Percentiles rank a stretch among this genome's conserved stretches.
phyloP scores from a whole-genome alignment of 2,888 invertebrate genomes.

The Archips crataeganus region DNA sequence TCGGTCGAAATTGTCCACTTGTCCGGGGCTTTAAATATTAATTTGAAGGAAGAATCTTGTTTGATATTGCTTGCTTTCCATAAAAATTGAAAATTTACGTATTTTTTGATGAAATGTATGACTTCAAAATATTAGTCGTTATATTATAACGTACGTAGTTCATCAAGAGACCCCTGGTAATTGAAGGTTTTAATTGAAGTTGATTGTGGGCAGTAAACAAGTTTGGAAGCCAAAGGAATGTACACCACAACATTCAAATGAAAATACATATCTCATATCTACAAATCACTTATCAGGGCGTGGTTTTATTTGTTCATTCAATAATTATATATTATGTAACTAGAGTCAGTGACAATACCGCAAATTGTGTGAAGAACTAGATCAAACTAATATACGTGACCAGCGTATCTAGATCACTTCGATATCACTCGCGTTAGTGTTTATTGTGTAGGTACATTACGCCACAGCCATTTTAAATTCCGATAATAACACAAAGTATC shows the following conservation, averaged over 20 bases:
- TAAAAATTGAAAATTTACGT: too few species aligned
- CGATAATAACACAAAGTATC: not conserved
- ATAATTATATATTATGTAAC: slow-evolving; percentile 12
- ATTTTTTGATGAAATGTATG: too few species aligned
- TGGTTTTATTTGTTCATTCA: slow-evolving; percentile 8
- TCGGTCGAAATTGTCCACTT: too few species aligned
- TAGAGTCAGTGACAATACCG: slow-evolving; percentile 6
- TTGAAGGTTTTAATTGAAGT: not conserved
- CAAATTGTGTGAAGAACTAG: slow-evolving; percentile 22
- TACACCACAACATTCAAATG: not conserved
- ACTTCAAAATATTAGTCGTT: not conserved
- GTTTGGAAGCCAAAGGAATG: not conserved
- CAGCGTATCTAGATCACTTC: slow-evolving; percentile 11
- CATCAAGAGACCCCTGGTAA: not conserved
- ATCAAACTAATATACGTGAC: slow-evolving; percentile 25
- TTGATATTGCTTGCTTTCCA: too few species aligned
- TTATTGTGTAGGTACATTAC: not conserved
- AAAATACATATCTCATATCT: not conserved
- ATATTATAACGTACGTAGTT: not conserved
- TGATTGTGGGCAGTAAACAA: not conserved
- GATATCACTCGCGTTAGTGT: not conserved
- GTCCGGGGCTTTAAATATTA: too few species aligned
- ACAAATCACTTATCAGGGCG: slow-evolving; percentile 19
- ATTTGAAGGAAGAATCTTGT: too few species aligned
- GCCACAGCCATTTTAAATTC: not conserved